Percentiles rank a stretch among this genome's conserved stretches.
Conservation (phyloP, 2,888 invertebrate genomes). For the Leistus spinibarbis region DNA sequence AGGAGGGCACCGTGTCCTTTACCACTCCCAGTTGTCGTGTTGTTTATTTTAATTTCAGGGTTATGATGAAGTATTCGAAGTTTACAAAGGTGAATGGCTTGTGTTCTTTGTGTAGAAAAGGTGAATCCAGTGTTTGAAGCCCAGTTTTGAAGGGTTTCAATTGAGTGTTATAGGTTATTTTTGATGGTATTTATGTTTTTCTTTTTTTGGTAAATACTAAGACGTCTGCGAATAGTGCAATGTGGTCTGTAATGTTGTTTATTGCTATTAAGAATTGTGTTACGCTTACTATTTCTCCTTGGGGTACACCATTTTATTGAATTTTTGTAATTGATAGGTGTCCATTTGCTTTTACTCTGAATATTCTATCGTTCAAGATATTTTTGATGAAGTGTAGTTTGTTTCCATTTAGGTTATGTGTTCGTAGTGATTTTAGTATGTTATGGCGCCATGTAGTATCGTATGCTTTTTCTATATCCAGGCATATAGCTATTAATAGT, state of each 20-base stretch:
- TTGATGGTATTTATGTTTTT: neutral
- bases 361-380: slow-evolving; percentile 5
- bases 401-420: slow-evolving; percentile 2
- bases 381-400: neutral
- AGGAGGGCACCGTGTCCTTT: too few relatives aligned
- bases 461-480: too few relatives aligned
- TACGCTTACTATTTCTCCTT: slow-evolving; percentile 8
- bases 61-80: neutral
- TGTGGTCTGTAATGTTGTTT: neutral
- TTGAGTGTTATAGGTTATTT: too few relatives aligned
- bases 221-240: neutral
- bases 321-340: neutral
- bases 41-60: neutral
- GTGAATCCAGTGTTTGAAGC: too few relatives aligned
- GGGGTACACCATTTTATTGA: slow-evolving; percentile 8
- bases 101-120: neutral
- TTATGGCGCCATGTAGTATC: too few relatives aligned
- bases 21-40: neutral
- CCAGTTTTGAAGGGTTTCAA: too few relatives aligned
- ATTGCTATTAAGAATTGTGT: neutral
- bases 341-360: slow-evolving; percentile 9
- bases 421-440: too few relatives aligned
- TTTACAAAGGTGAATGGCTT: neutral
- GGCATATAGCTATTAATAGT: too few relatives aligned
- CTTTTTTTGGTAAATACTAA: neutral